Percentiles rank a stretch among this genome's conserved stretches.
Evolutionary conservation across 2,113 vertebrate species (phyloP).

Genomic region (Oostethus manadensis): DNA sequence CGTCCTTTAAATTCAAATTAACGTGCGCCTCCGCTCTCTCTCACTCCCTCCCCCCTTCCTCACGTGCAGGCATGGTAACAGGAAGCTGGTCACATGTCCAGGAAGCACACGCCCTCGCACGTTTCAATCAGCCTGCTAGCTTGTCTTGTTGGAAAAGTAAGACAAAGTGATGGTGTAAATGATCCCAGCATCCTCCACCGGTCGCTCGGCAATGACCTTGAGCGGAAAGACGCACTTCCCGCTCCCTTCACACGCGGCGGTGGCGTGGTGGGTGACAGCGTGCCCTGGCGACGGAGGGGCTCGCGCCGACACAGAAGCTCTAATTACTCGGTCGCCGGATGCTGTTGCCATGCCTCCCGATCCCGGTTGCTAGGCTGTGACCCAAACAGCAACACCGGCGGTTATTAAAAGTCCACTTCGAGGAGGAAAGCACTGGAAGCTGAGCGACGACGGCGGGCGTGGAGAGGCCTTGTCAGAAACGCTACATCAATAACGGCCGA

Average conservation of each 20-base stretch:
- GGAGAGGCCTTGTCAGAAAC: too few species aligned
- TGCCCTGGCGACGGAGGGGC: not conserved
- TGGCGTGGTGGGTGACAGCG: not conserved
- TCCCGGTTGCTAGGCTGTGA: constrained; percentile 53
- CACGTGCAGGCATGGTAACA: not conserved
- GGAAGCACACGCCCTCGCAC: constrained; percentile 16
- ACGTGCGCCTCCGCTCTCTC: constrained; percentile 45
- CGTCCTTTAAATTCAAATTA: constrained; percentile 54
- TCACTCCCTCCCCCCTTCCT: constrained; percentile 18
- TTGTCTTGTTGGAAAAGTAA: not conserved
- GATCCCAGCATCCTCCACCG: too few species aligned
- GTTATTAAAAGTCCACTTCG: too few species aligned
- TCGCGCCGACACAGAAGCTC: constrained; percentile 21
- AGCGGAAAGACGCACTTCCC: constrained; percentile 1
- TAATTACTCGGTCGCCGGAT: constrained; percentile 41
- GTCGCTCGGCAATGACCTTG: too few species aligned
- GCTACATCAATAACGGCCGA: too few species aligned
- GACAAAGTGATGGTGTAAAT: too few species aligned
- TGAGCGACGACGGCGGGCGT: too few species aligned
- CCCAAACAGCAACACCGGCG: not conserved
- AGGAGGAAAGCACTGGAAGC: too few species aligned
- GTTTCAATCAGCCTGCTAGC: constrained; percentile 14
- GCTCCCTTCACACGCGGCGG: not conserved
- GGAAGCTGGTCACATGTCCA: not conserved
- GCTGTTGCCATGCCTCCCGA: constrained; percentile 52